Conservation (phyloP, 2,113 vertebrate species). For the Saccopteryx bilineata region DNA sequence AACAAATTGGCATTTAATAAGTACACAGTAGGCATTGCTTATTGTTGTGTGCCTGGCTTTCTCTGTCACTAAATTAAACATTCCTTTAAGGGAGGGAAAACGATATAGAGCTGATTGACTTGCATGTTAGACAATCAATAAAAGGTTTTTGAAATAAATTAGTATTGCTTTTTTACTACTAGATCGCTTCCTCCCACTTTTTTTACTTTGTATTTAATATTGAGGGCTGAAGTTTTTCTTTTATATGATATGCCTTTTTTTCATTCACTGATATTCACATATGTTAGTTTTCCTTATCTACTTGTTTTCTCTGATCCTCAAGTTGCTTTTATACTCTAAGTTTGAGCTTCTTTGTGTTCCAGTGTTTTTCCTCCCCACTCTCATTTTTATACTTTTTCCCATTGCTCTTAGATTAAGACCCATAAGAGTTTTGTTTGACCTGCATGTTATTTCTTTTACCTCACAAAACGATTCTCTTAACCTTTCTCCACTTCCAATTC, state of each 20-base stretch:
- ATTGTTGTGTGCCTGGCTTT: not conserved
- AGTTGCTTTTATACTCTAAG: not conserved
- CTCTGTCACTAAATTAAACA: slow-evolving; percentile 21
- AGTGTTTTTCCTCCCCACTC: not conserved
- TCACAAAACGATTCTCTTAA: slow-evolving; percentile 23
- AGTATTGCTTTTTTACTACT: not conserved
- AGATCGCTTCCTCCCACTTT: not conserved
- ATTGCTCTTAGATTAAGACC: not conserved
- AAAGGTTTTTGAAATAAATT: slow-evolving; percentile 20
- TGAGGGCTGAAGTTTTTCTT: slow-evolving; percentile 19
- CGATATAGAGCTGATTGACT: not conserved
- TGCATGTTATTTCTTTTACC: not conserved
- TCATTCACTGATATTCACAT: not conserved
- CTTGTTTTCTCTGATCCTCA: slow-evolving; percentile 15
- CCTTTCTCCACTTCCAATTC: not conserved
- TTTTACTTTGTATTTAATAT: not conserved
- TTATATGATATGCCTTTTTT: not conserved
- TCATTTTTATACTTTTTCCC: not conserved
- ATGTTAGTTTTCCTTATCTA: not conserved
- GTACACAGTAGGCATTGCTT: not conserved
- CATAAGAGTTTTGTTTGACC: not conserved
- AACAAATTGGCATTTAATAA: not conserved
- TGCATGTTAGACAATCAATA: not conserved
- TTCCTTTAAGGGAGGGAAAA: not conserved
- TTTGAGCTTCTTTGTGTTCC: not conserved